Evolutionary conservation across 2,113 vertebrate genomes (phyloP).

Genomic region (Gila orcuttii): DNA sequence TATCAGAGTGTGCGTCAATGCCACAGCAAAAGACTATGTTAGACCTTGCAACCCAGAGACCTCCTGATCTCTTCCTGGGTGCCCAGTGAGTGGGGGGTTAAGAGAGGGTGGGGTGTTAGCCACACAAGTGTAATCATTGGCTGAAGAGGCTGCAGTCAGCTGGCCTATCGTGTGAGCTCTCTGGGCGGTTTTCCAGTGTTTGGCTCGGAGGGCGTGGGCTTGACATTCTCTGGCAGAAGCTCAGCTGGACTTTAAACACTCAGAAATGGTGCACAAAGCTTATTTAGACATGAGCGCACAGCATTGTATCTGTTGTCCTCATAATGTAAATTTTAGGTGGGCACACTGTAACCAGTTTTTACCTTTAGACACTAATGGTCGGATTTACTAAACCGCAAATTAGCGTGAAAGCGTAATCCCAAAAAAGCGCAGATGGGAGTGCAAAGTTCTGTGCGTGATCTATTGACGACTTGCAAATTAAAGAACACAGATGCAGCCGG

Average conservation of each 20-base stretch:
- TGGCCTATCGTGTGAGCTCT: conserved; percentile 56
- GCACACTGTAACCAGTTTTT: not conserved
- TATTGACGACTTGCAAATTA: too few species aligned
- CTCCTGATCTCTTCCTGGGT: conserved; percentile 34
- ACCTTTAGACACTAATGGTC: not conserved
- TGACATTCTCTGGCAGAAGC: conserved; percentile 51
- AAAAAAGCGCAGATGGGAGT: too few species aligned
- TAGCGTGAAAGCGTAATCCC: too few species aligned
- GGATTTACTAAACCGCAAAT: too few species aligned
- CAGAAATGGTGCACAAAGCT: not conserved
- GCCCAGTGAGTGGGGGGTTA: conserved; percentile 42
- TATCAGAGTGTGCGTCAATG: not conserved
- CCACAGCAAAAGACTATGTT: conserved; percentile 35
- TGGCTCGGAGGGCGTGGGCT: conserved; percentile 42
- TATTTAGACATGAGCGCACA: conserved; percentile 3
- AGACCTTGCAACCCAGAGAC: conserved; percentile 35
- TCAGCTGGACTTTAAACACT: conserved; percentile 53
- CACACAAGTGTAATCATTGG: conserved; percentile 51
- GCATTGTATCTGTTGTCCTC: not conserved
- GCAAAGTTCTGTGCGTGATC: too few species aligned
- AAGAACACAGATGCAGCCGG: too few species aligned
- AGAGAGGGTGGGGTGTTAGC: conserved; percentile 53
- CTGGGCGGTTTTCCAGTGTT: conserved; percentile 42
- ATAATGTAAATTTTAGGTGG: not conserved
- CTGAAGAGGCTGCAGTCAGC: conserved; percentile 33